Conservation (phyloP, 1,140 invertebrate species). For the Tetragnatha versicolor region DNA sequence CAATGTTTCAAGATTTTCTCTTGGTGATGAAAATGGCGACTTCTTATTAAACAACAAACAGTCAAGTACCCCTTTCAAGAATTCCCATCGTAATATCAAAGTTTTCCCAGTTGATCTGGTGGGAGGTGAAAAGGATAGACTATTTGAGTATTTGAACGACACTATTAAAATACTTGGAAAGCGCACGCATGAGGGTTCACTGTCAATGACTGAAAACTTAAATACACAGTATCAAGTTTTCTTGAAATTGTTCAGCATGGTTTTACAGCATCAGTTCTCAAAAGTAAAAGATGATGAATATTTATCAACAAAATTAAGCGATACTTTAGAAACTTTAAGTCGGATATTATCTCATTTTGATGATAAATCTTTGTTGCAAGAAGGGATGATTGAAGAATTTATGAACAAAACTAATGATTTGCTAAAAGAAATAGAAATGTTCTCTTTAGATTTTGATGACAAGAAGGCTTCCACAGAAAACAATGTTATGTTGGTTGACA, state of each 20-base stretch:
- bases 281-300: neutral
- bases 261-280: neutral
- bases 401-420: constrained; percentile 2
- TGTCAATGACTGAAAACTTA: neutral
- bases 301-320: neutral
- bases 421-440: constrained; percentile 13
- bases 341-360: neutral
- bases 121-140: too few species aligned
- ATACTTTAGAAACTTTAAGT: neutral
- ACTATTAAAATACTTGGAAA: constrained; percentile 7
- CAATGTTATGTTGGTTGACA: neutral
- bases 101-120: too few species aligned
- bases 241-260: neutral
- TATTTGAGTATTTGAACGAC: neutral
- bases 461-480: neutral
- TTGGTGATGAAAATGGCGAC: too few species aligned
- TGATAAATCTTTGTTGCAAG: neutral
- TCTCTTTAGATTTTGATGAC: neutral
- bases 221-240: neutral
- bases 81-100: too few species aligned
- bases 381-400: neutral
- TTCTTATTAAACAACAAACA: too few species aligned
- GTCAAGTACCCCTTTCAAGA: too few species aligned
- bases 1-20: too few species aligned
- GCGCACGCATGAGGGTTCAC: neutral